Base-by-base conservation (phyloP, 2,888 invertebrate species). In the Xestia c-nigrum region DNA sequence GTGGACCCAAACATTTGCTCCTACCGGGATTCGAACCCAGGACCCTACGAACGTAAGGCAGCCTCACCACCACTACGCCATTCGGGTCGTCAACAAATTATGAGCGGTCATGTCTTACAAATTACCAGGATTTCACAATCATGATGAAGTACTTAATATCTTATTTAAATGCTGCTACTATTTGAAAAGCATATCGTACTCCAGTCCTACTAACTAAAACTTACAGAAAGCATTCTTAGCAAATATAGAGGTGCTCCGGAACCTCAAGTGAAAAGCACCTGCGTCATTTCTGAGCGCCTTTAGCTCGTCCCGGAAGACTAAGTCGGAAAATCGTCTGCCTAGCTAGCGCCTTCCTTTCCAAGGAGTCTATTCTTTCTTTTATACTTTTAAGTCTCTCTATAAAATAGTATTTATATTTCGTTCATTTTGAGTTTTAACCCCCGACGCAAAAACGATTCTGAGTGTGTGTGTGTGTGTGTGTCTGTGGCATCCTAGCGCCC, bases 291-390 rank as follows among this genome's bases (percentile, higher is more conserved):
- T 47, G 38, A 16, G n/a, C 75, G 12, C 46, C 46, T 52, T 52
- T 38, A 21, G 21, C 64, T 16, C 16, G 24, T 38, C 38, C 52
- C 21, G 52, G 75, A 47, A 31, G 31, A 24, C 46, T 7, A 50
- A 21, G n/a, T 14, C 31, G 14, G 52, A 63, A 19, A 10, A 38
- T 21, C 16, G 21, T 14, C 14, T 16, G 14, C n/a, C 24, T 46
- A 14, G 43, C 46, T 50, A 12, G 67, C 19, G n/a, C n/a, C 5
- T 21, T 75, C 7, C 76, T 76, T 75, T 19, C 57, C n/a, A 47
- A 10, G 16, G 5, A 16, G 12, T 46, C n/a, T 55, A 12, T 43
- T 55, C 38, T 46, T 46, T 21, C 19, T 61, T 47, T 66, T 66
- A 43, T 40, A 47, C 47, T 24, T 6, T 31, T 10, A 19, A 4